phyloP scores from a whole-genome alignment of 2,888 invertebrate species.

The Steinernema scapterisci region DNA sequence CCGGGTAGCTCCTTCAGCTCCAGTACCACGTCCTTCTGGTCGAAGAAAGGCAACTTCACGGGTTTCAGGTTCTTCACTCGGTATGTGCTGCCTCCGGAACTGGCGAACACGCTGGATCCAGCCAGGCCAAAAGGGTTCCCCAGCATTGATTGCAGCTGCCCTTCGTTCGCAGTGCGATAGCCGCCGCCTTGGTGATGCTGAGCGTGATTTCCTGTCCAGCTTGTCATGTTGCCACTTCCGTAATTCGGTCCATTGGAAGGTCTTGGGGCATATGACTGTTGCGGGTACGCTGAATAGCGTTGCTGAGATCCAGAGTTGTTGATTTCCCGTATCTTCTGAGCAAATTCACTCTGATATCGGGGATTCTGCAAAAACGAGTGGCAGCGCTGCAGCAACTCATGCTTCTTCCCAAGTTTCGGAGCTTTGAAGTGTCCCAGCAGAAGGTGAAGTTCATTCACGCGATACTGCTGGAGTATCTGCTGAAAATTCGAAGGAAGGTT shows the following conservation, averaged over 20 bases:
- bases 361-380: slow-evolving; percentile 40
- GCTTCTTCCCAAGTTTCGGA: slow-evolving; percentile 52
- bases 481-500: slow-evolving; percentile 14
- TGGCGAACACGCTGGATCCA: not conserved
- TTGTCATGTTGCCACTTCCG: not conserved
- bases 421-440: slow-evolving; percentile 41
- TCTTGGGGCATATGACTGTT: not conserved
- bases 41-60: slow-evolving; percentile 52
- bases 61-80: slow-evolving; percentile 34
- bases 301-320: slow-evolving; percentile 27
- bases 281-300: slow-evolving; percentile 1
- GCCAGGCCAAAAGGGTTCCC: not conserved
- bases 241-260: not conserved
- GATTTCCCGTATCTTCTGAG: slow-evolving; percentile 44
- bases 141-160: slow-evolving; percentile 26
- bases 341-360: slow-evolving; percentile 34
- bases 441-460: slow-evolving; percentile 48
- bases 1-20: slow-evolving; percentile 46
- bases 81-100: not conserved
- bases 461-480: slow-evolving; percentile 41
- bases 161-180: not conserved
- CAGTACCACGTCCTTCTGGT: slow-evolving; percentile 40
- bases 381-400: slow-evolving; percentile 47
- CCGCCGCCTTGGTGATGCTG: not conserved
- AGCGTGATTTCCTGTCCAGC: not conserved